Evolutionary conservation across 2,797 vertebrate genomes (phyloP), one percentile per base, ranked within the genome.

Genomic region (Cossypha heuglini): DNA sequence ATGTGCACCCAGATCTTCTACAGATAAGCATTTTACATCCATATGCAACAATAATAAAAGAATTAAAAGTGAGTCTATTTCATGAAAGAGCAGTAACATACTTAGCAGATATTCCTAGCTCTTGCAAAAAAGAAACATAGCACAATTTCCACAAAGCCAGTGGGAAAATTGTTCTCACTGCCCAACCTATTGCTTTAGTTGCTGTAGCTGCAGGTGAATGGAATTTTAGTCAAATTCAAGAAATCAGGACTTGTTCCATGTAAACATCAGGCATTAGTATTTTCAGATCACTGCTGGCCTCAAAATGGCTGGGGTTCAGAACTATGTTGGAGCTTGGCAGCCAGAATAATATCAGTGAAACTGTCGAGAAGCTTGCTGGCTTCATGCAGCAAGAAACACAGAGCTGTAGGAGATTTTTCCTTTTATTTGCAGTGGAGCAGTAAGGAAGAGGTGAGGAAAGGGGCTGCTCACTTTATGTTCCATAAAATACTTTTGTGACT

Each of bases 261-360:
- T 61, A 71, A 92, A 89, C 0, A 2, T 55, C 63, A 74, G 49
- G 40, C 19, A 5, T 7, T 13, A 6, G 31, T 79, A 51, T 90
- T 94, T 95, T 93, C 79, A 76, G 26, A 85, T 80, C 74, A 90
- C 77, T 90, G 46, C 68, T 86, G 71, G 77, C 63, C 66, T 91
- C 78, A 76, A 91, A 86, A 94, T 96, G 91, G 69, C 93, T 86
- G 71, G 78, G 61, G 33, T 88, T 91, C 76, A 93, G 78, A 83
- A 54, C 59, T 80, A 24, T 64, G 75, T 82, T 94, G 67, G 89
- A 91, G 82, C 91, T 90, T 77, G 90, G 80, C 80, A 96, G 63
- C n/a, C 66, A 96, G 91, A 90, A 93, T 63, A 93, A 57, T 68
- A 90, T 57, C 82, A 93, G 63, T 72, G 80, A 86, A 95, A 58